Evolutionary conservation across 2,113 vertebrate species (phyloP).

Genomic region (Columba janthina): DNA sequence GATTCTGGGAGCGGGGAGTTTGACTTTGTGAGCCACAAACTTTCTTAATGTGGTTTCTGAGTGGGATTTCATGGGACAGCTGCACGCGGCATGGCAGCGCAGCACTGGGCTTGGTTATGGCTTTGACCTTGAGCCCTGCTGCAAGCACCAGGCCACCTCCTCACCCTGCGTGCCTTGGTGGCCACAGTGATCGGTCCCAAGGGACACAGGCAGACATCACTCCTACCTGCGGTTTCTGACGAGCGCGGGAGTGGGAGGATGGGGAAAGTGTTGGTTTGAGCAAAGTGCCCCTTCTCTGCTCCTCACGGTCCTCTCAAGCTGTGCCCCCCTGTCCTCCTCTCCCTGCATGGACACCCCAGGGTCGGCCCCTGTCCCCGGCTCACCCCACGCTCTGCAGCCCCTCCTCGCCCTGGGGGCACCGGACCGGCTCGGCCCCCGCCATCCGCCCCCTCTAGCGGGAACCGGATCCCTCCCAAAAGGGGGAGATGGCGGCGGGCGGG

Average conservation of each 20-base stretch:
- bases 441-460: too few relatives aligned
- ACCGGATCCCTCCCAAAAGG: fast-evolving
- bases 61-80: fast-evolving
- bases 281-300: not conserved
- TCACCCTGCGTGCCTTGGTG: fast-evolving
- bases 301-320: not conserved
- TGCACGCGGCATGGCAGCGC: fast-evolving
- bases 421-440: too few relatives aligned
- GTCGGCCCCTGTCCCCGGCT: fast-evolving
- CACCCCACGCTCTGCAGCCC: too few relatives aligned
- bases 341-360: too few relatives aligned
- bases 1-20: not conserved
- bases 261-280: fast-evolving
- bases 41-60: fast-evolving
- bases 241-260: not conserved
- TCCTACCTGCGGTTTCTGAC: not conserved
- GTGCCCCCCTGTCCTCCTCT: not conserved
- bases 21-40: not conserved
- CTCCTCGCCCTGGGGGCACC: not conserved
- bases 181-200: not conserved
- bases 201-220: too few relatives aligned
- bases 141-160: not conserved
- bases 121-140: fast-evolving
- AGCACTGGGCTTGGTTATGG: fast-evolving
- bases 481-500: not conserved